Conservation (phyloP, 2,113 vertebrate genomes). For the Hymenochirus boettgeri region DNA sequence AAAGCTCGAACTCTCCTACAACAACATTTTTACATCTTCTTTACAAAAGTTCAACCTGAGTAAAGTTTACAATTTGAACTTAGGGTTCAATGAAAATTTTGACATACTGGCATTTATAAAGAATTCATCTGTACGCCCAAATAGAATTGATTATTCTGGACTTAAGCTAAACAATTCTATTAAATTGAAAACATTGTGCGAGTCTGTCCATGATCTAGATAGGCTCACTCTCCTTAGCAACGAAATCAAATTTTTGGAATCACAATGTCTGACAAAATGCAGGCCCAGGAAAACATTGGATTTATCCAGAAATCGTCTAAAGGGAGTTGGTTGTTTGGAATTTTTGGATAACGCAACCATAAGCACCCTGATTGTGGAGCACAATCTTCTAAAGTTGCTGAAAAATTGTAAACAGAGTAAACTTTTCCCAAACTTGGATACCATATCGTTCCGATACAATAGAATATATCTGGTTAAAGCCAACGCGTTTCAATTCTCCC, state of each 20-base stretch:
- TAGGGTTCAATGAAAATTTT: slow-evolving; percentile 56
- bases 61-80: slow-evolving; percentile 46
- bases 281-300: slow-evolving; percentile 53
- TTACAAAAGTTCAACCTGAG: slow-evolving; percentile 56
- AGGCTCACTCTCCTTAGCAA: slow-evolving; percentile 49
- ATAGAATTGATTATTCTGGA: slow-evolving; percentile 63
- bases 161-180: slow-evolving; percentile 39
- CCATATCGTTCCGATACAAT: slow-evolving; percentile 69
- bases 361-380: slow-evolving; percentile 54
- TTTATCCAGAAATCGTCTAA: slow-evolving; percentile 61
- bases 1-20: slow-evolving; percentile 65
- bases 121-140: slow-evolving; percentile 47
- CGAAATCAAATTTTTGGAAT: background rate
- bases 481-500: slow-evolving; percentile 58
- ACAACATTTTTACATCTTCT: slow-evolving; percentile 38
- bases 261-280: slow-evolving; percentile 34
- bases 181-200: slow-evolving; percentile 48
- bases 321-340: slow-evolving; percentile 37
- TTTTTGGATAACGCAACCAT: slow-evolving; percentile 26
- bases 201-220: background rate
- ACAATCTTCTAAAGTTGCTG: slow-evolving; percentile 59
- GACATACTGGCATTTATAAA: slow-evolving; percentile 53
- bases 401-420: background rate
- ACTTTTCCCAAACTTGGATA: slow-evolving; percentile 22
- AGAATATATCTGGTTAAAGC: slow-evolving; percentile 53